Conservation (phyloP, 2,797 vertebrate genomes). For the Paedocypris micromegethes region DNA sequence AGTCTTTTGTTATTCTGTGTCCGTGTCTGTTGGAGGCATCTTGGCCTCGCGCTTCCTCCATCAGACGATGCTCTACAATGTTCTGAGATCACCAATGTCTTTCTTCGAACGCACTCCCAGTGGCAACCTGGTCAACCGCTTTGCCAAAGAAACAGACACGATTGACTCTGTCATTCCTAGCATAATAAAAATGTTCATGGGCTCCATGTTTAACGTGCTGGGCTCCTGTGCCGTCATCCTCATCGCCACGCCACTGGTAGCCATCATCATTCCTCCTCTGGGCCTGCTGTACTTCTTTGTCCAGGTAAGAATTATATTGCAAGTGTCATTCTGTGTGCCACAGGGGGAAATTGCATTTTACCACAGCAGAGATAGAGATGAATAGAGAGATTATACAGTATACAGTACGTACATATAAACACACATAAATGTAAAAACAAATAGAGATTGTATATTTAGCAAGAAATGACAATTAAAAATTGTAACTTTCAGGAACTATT, state of each 20-base stretch:
- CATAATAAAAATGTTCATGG: conserved; percentile 95
- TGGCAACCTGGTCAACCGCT: conserved; percentile 93
- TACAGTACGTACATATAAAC: no score
- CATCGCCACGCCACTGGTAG: conserved; percentile 81
- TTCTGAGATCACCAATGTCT: conserved; percentile 86
- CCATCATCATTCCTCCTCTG: conserved; percentile 79
- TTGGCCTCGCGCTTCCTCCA: conserved; percentile 85
- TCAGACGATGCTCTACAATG: conserved; percentile 76
- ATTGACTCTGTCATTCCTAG: conserved; percentile 87
- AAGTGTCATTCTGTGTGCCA: no score
- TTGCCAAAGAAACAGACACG: conserved; percentile 92
- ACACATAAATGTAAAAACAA: no score
- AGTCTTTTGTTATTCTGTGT: conserved; percentile 84
- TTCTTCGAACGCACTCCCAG: conserved; percentile 95
- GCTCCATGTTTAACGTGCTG: conserved; percentile 83
- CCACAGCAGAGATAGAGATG: no score
- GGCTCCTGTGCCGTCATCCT: conserved; percentile 82
- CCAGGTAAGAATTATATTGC: conserved; percentile 70
- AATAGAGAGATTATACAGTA: no score
- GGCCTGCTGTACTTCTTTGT: conserved; percentile 89
- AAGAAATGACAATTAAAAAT: neutral
- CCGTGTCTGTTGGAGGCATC: conserved; percentile 85
- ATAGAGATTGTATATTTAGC: neutral
- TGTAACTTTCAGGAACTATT: neutral
- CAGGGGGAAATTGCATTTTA: no score